Conservation (phyloP, 2,888 invertebrate genomes). For the Bellardia bayeri region DNA sequence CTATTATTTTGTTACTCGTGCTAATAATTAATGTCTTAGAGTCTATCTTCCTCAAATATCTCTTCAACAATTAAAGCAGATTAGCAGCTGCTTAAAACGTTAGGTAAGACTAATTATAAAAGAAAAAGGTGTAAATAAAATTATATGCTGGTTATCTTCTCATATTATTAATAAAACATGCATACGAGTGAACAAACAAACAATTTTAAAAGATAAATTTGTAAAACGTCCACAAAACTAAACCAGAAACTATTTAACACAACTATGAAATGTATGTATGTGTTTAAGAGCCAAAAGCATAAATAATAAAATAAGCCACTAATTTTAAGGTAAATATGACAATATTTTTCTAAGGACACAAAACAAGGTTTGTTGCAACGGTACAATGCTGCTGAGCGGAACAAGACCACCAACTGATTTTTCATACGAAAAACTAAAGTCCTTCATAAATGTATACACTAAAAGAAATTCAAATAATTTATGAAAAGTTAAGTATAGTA, state of each 20-base stretch:
- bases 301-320: slow-evolving; percentile 63
- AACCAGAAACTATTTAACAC: slow-evolving; percentile 70
- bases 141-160: slow-evolving; percentile 50
- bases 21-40: neutral
- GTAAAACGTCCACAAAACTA: slow-evolving; percentile 63
- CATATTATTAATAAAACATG: slow-evolving; percentile 3
- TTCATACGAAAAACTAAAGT: slow-evolving; percentile 55
- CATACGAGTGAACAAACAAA: slow-evolving; percentile 21
- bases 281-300: neutral
- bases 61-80: slow-evolving; percentile 4
- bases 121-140: slow-evolving; percentile 68
- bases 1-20: neutral
- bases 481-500: neutral
- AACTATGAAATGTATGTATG: slow-evolving; percentile 31
- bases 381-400: slow-evolving; percentile 58
- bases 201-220: slow-evolving; percentile 39
- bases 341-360: slow-evolving; percentile 41
- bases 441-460: slow-evolving; percentile 41
- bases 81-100: slow-evolving; percentile 61
- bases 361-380: slow-evolving; percentile 16
- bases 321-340: slow-evolving; percentile 71
- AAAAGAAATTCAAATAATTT: neutral
- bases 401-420: slow-evolving; percentile 69
- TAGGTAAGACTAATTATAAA: slow-evolving; percentile 6
- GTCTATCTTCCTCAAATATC: neutral